Evolutionary conservation across 2,888 invertebrate species (phyloP), one percentile per base, ranked within the genome.

Genomic region (Metopia argyrocephala): DNA sequence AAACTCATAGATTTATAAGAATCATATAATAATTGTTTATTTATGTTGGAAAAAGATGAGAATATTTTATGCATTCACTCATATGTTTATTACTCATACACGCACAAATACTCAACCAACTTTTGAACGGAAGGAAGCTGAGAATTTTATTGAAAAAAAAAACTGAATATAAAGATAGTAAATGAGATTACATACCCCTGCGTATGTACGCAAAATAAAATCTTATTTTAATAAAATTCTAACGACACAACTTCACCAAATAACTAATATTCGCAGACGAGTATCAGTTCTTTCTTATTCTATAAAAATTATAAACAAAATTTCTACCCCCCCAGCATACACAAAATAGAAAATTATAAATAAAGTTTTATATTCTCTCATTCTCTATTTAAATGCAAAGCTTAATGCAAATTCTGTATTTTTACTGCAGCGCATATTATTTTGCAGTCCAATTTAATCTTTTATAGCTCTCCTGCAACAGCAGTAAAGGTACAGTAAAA

Each of bases 321-420:
- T 66, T 66, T 18, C 48, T 50, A 12, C 31, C n/a, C n/a, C n/a
- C n/a, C n/a, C n/a, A n/a, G n/a, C n/a, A n/a, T n/a, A n/a, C n/a
- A 5, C 2, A 59, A 21, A 59, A 21, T 38, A 15, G 18, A 76
- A 71, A 38, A 38, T 25, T 48, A 56, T 31, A 59, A 48, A 54
- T 46, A 56, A 76, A 76, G 66, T 74, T n/a, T 38, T 38, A 38
- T 38, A 38, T 15, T 15, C 12, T 38, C 38, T 38, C 54, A 23
- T 25, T 52, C 21, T 70, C 50, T 52, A 68, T 76, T 65, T 46
- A 59, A 76, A 70, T 76, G 76, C 69, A 69, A 69, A 74, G 69
- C 62, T 56, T 25, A 62, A 76, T 76, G 76, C 71, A 78, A 78
- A 78, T 78, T 59, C 27, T 38, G 27, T 18, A 46, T 28, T 15